Evolutionary conservation across 1,140 invertebrate genomes (phyloP).

Genomic region (Conus betulinus): DNA sequence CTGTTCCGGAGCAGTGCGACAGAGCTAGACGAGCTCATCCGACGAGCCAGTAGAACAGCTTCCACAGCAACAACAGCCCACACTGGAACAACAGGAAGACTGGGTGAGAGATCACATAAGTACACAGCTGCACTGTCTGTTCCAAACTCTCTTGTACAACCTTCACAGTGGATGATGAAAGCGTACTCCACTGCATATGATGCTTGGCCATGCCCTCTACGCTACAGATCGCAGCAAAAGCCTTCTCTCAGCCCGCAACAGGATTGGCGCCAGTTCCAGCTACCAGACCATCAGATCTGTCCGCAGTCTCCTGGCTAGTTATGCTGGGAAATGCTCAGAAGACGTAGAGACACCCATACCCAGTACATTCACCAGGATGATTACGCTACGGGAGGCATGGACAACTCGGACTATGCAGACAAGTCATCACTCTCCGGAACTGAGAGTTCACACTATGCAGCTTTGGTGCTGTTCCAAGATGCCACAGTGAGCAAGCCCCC

Average conservation of each 20-base stretch:
- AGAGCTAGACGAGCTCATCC: neutral
- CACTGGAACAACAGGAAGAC: neutral
- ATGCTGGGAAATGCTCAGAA: neutral
- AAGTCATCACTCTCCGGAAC: neutral
- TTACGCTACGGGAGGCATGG: constrained; percentile 12
- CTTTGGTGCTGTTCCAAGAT: constrained; percentile 19
- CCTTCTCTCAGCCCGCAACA: neutral
- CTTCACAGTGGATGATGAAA: constrained; percentile 7
- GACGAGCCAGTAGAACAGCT: neutral
- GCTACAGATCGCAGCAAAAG: neutral
- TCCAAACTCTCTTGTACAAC: neutral
- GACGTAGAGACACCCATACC: constrained; percentile 1
- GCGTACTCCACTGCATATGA: constrained; percentile 4
- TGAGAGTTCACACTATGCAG: constrained; percentile 4
- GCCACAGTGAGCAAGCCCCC: constrained; percentile 12
- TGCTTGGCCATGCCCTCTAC: constrained; percentile 14
- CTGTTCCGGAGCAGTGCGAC: constrained; percentile 14
- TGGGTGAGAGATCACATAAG: constrained; percentile 6
- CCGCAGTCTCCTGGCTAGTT: constrained; percentile 13
- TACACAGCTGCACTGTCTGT: constrained; percentile 12
- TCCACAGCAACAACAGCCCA: constrained; percentile 9
- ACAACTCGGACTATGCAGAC: constrained; percentile 1
- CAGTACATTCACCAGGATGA: neutral
- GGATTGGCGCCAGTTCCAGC: neutral
- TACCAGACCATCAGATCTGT: constrained; percentile 1